Percentiles rank a stretch among this genome's conserved stretches.
These are phyloP conservation scores for Zaprionus capensis DNA, from an alignment of 1,140 invertebrate genomes.

Conservation along the genomic window DNA sequence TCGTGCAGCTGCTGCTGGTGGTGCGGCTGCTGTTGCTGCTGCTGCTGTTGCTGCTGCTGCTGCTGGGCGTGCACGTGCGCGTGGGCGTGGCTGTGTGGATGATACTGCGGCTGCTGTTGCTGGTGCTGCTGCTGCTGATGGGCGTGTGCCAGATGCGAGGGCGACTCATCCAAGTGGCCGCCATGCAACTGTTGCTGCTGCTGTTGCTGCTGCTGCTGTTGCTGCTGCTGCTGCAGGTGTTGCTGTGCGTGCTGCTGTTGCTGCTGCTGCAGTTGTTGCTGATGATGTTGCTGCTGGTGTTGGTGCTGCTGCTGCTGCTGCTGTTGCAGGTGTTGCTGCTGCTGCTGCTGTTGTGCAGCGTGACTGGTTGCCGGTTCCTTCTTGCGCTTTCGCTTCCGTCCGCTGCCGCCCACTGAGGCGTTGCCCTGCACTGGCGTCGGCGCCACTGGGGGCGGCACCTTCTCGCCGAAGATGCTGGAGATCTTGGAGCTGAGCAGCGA, in stretches of 20 bases:
- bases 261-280: slow-evolving; percentile 9
- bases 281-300: slow-evolving; percentile 20
- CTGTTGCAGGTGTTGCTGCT: slow-evolving; percentile 30
- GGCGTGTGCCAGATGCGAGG: slow-evolving; percentile 32
- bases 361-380: slow-evolving; percentile 51
- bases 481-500: slow-evolving; percentile 84
- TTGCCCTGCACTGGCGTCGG: background rate
- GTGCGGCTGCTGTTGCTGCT: slow-evolving; percentile 38
- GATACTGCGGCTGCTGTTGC: slow-evolving; percentile 39
- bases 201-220: slow-evolving; percentile 33
- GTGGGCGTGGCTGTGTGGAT: slow-evolving; percentile 45
- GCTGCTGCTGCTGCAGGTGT: slow-evolving; percentile 22
- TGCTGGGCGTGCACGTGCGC: slow-evolving; percentile 57
- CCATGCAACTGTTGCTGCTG: slow-evolving; percentile 48
- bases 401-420: slow-evolving; percentile 1
- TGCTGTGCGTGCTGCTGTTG: slow-evolving; percentile 27
- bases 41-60: slow-evolving; percentile 47
- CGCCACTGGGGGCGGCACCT: slow-evolving; percentile 47
- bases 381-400: slow-evolving; percentile 75
- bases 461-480: slow-evolving; percentile 80
- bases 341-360: slow-evolving; percentile 37
- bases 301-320: slow-evolving; percentile 50
- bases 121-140: slow-evolving; percentile 47
- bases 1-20: slow-evolving; percentile 61
- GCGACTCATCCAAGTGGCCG: slow-evolving; percentile 54